Evolutionary conservation across 1,140 invertebrate genomes (phyloP), one percentile per base, ranked within the genome.

Genomic region (Pygmarrhopalites habei): DNA sequence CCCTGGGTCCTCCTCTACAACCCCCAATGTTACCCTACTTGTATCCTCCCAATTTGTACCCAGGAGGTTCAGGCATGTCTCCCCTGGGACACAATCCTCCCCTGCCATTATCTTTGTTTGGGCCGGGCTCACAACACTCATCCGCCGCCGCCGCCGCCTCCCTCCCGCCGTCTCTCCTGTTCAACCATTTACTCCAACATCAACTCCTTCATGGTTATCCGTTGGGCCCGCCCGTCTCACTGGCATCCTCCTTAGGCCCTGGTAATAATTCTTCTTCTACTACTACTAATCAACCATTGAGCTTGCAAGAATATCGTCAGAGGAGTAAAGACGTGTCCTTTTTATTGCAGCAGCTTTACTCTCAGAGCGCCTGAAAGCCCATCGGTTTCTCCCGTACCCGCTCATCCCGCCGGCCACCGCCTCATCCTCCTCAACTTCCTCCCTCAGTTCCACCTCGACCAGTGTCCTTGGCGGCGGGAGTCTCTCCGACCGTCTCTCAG

Each of bases 11-110:
- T 21, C 89, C 90, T 10, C 85, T 91, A 14, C 89, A 92, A 72
- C 89, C 89, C 14, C 88, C 88, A 73, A 79, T 92, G 52, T 78
- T 93, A 67, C 90, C 90, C 59, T 94, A 92, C 79, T 82, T 94
- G 17, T 92, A 92, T 74, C 87, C 86, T n/a, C 80, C 80, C 1
- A 88, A 87, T 1, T 77, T 93, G 53, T 92, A 92, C 76, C 86
- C 85, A 19, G 74, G 74, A 12, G 66, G 60, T 10, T 65, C 73
- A 46, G 75, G 66, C 79, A 82, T 14, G 80, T 81, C 81, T 12
- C 70, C 81, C 58, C 79, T 81, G 68, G 80, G 78, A 26, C 75
- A 81, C 1, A 73, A 74, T 30, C 77, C 76, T 29, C 75, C 77
- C 26, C 70, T 77, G 15, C 68, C 72, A 65, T 58, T 79, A 74